Base-by-base conservation (phyloP, 2,113 vertebrate genomes). In the Labrus mixtus region DNA sequence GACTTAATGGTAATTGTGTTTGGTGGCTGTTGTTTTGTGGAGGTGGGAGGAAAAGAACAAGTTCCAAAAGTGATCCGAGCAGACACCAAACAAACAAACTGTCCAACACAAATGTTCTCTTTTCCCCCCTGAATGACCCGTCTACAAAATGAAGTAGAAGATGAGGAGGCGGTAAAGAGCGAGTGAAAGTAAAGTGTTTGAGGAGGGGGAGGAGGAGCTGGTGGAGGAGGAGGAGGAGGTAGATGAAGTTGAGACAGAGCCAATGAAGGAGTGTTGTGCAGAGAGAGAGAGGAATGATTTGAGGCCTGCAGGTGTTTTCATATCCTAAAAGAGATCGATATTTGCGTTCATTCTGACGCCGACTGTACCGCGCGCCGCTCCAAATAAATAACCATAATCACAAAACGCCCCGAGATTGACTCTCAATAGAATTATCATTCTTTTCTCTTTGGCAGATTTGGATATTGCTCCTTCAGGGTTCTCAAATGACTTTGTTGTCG, bases 371-470 rank as follows among this genome's bases (percentile, higher is more conserved):
- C 11, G 45, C 39, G 79, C 80, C 29, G 84, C 84, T 88, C 84
- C 89, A 90, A 93, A 94, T 94, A 94, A 94, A 94, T 95, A 94
- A 95, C 92, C 90, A 89, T 93, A 92, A 94, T 94, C 93, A 94
- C 90, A 91, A 93, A 94, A 89, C 73, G 85, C 89, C 82, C 86
- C 82, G 71, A 91, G 92, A 94, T 94, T 88, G 92, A 90, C 93
- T 94, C 93, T 92, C 87, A 90, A 93, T 91, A 93, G 89, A 90
- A 92, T 91, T 92, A 93, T 93, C 89, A 92, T 92, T 91, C 84
- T 91, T 83, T 91, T 90, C 87, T 91, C 89, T 92, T 92, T 92
- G 89, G 85, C 90, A 94, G 90, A 92, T 93, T 89, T 89, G 89
- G 90, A 91, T 94, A 95, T 94, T 91, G 92, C 93, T 91, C 91